Conservation (phyloP, 1,140 invertebrate species). For the Atta cephalotes region DNA sequence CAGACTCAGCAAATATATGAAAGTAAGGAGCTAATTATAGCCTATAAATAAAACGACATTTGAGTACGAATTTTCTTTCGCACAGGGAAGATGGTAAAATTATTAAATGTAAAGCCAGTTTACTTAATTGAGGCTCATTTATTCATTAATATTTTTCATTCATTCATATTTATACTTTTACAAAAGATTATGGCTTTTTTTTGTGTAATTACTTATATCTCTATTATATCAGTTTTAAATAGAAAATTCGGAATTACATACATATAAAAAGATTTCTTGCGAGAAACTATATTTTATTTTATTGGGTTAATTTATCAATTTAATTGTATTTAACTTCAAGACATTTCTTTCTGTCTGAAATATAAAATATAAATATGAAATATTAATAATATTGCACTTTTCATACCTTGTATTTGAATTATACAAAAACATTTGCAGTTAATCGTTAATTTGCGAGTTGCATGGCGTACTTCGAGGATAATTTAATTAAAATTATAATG, state of each 20-base stretch:
- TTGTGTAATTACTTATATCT: not conserved
- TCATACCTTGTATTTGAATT: not conserved
- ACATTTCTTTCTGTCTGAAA: not conserved
- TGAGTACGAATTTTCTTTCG: not conserved
- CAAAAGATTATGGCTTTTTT: not conserved
- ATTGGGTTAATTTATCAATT: constrained; percentile 2
- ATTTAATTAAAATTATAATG: constrained; percentile 62
- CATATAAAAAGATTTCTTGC: not conserved
- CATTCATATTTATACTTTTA: not conserved
- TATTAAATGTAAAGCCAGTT: not conserved
- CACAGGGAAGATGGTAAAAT: not conserved
- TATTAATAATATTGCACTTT: not conserved
- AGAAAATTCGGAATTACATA: not conserved
- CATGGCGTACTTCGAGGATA: constrained; percentile 33
- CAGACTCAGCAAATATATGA: not conserved
- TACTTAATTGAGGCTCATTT: not conserved
- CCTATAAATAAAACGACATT: not conserved
- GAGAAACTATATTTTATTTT: not conserved
- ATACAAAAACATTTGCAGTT: not conserved
- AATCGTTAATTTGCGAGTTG: constrained; percentile 38
- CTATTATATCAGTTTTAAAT: not conserved
- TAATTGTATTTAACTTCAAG: not conserved
- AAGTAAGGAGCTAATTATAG: constrained; percentile 20
- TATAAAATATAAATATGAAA: not conserved
- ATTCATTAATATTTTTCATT: not conserved